Base-by-base conservation (phyloP, 1,140 invertebrate genomes). In the Neodiprion fabricii region DNA sequence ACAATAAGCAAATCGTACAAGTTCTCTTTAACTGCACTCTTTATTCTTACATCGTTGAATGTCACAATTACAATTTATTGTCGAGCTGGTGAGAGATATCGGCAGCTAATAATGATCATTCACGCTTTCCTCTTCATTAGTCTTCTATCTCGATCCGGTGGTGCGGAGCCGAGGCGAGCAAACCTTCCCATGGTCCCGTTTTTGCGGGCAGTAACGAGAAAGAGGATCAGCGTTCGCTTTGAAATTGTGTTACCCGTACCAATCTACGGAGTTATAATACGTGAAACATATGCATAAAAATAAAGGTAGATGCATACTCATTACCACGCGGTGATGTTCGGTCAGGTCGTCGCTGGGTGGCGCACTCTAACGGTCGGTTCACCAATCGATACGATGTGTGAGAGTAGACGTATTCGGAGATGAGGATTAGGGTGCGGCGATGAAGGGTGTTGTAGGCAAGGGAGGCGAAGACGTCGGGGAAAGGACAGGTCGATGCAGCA, bases 401-500 rank as follows among this genome's bases (percentile, higher is more conserved):
- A 79, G 82, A 78, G 67, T 69, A 69, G 76, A 80, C 80, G 84
- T 83, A 85, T 86, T 86, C 83, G 79, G 83, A 82, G 82, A 83
- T 82, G 80, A 83, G 80, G 84, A 86, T 86, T 85, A 86, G 85
- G 85, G 85, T 83, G 85, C 85, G 85, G 85, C 83, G 79, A 82
- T 82, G 85, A 81, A 61, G 77, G 74, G 74, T 78, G 72, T 73
- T 74, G 71, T 72, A 67, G 65, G 68, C 67, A 65, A 47, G 50
- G 48, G 65, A 61, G 17, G 65, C 17, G 53, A 50, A 74, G 74
- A 14, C 50, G 47, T 61, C 40, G 17, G 67, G 40, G 67, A 69
- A 61, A 47, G 67, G 67, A 47, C 67, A 85, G 79, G 85, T 86
- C 85, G 85, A 85, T 86, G 85, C 83, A 86, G 85, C 83, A 86